Evolutionary conservation across 2,113 vertebrate species (phyloP).

Genomic region (Ptychochromis oligacanthus): DNA sequence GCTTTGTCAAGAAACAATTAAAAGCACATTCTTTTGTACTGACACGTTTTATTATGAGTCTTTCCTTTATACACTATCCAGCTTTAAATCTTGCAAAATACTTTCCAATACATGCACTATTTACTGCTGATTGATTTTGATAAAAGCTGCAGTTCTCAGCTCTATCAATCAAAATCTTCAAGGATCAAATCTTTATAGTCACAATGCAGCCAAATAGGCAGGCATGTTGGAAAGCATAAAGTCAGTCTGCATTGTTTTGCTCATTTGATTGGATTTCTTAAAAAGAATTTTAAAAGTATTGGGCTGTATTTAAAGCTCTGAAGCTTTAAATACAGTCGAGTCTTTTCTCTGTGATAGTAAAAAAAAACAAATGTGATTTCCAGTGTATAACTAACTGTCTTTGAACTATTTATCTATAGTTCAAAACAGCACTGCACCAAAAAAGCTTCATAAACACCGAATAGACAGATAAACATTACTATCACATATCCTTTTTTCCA

Average conservation of each 20-base stretch:
- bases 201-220: background rate
- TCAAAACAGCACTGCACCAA: background rate
- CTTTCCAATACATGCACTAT: background rate
- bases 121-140: background rate
- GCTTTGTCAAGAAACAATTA: background rate
- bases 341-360: background rate
- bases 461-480: slow-evolving; percentile 6
- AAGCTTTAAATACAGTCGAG: background rate
- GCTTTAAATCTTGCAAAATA: background rate
- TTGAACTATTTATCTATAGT: background rate
- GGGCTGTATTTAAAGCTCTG: background rate
- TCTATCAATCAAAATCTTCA: background rate
- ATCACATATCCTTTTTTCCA: slow-evolving; percentile 5
- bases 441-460: background rate
- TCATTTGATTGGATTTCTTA: background rate
- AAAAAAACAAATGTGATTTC: rapidly evolving
- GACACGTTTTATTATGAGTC: background rate
- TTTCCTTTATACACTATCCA: background rate
- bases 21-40: background rate
- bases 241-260: background rate
- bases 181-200: too few species aligned
- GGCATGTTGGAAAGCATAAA: background rate
- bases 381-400: background rate
- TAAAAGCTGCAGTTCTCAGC: background rate
- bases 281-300: background rate